A percentile compares a stretch with the other conserved stretches of the same genome.
These are phyloP conservation scores for Anastrepha obliqua DNA, from an alignment of 1,140 invertebrate species.

Conservation along the genomic window DNA sequence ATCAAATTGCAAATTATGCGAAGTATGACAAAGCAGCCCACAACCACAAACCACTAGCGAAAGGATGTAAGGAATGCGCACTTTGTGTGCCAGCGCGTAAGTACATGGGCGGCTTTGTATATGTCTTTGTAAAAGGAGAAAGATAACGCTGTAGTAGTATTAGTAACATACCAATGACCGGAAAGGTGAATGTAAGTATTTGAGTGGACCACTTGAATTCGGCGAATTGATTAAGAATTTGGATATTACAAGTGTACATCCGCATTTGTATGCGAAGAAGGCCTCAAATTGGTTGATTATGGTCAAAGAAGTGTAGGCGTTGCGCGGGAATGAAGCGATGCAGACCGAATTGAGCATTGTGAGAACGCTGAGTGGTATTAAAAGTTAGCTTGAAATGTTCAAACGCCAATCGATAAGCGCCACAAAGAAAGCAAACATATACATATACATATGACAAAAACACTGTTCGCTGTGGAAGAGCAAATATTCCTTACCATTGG, in stretches of 20 bases:
- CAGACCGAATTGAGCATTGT: not conserved
- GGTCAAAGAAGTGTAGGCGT: not conserved
- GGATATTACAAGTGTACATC: not conserved
- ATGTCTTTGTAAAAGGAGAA: not conserved
- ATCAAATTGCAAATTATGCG: constrained; percentile 35
- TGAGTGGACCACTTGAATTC: not conserved
- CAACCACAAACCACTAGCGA: constrained; percentile 5
- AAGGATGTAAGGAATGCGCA: not conserved
- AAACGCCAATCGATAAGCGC: not conserved
- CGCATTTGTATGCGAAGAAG: not conserved
- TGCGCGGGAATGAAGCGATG: not conserved
- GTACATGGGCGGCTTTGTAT: too few relatives aligned
- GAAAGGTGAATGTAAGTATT: too few relatives aligned
- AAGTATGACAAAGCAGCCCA: not conserved
- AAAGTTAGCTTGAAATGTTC: not conserved
- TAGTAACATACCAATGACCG: too few relatives aligned
- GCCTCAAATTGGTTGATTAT: not conserved
- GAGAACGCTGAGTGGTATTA: not conserved
- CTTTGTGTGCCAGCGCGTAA: not conserved
- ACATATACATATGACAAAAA: not conserved
- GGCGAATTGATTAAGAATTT: not conserved
- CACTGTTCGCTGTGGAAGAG: not conserved
- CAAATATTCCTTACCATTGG: not conserved
- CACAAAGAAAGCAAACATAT: not conserved
- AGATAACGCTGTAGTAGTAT: not conserved